Base-by-base conservation (phyloP, 1,140 invertebrate genomes). In the Dendrolimus kikuchii region DNA sequence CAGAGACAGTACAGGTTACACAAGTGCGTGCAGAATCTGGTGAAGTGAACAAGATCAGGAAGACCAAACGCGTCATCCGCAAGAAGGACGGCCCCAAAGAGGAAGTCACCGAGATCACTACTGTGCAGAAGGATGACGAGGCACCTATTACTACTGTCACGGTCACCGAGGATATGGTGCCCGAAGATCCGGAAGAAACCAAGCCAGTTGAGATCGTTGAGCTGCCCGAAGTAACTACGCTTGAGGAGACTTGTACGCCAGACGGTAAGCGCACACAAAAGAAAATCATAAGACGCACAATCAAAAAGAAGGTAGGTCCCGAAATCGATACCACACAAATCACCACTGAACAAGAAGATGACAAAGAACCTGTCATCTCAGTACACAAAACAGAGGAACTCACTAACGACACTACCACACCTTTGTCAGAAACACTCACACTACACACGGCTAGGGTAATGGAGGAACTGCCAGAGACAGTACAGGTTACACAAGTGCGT, bases 381-480 rank as follows among this genome's bases (percentile, higher is more conserved):
- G 60, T 67, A 40, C 59, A 62, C 23, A 57, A 43, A 48, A 61
- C 58, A 50, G 51, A 62, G 9, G 45, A 54, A 7, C 7, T 52
- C 8, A 46, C 46, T 4, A 50, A 60, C n/a, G 59, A 60, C 5
- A 47, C 49, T 1, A 45, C 39, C n/a, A 51, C 41, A 38, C 58
- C 53, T 45, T 38, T 60, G 5, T 9, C 41, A 7, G 38, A 46
- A 38, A 5, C 10, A 53, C 39, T 40, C 5, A 23, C 9, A 49
- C 38, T n/a, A 5, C 48, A 51, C 7, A 38, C 5, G 5, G 51
- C 47, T 37, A 40, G 45, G 44, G 23, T 53, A 1, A 46, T 81
- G 5, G 74, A 86, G 51, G 80, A 87, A 67, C 49, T 75, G 23
- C 85, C 81, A 8, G 81, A 88, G 49, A 46, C 50, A 7, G 48